phyloP scores from a whole-genome alignment of 2,797 vertebrate species.

The Cetoscarus ocellatus region DNA sequence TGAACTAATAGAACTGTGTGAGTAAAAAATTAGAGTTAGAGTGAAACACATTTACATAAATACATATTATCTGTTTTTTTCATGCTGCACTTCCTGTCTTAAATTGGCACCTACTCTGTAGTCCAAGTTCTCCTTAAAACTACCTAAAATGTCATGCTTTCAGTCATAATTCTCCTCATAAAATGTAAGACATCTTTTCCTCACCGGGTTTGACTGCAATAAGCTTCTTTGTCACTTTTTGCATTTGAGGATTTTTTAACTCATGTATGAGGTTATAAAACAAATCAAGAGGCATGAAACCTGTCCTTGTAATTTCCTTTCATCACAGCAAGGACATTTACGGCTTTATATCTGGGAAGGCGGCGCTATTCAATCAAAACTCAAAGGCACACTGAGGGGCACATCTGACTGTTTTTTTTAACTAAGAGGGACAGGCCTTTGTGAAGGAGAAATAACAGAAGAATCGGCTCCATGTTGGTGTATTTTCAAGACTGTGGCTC shows the following conservation, averaged over 20 bases:
- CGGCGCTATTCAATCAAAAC: slow-evolving; percentile 65
- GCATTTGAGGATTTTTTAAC: slow-evolving; percentile 53
- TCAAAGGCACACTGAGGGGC: slow-evolving; percentile 64
- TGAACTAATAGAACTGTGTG: no score
- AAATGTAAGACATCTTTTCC: slow-evolving; percentile 6
- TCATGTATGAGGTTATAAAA: slow-evolving; percentile 51
- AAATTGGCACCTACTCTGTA: background rate
- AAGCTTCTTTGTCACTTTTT: slow-evolving; percentile 48
- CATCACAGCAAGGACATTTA: slow-evolving; percentile 66
- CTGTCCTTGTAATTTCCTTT: slow-evolving; percentile 61
- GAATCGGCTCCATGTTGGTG: slow-evolving; percentile 35
- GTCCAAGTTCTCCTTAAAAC: slow-evolving; percentile 13
- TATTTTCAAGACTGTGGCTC: slow-evolving; percentile 32
- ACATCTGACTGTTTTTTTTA: slow-evolving; percentile 46
- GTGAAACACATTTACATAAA: no score
- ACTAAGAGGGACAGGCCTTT: slow-evolving; percentile 22
- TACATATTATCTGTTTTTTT: no score
- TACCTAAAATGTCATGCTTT: background rate
- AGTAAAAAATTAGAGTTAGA: no score
- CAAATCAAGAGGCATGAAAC: slow-evolving; percentile 59
- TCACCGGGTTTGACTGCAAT: slow-evolving; percentile 36
- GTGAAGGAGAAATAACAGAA: slow-evolving; percentile 59
- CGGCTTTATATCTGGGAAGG: slow-evolving; percentile 68
- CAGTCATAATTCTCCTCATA: slow-evolving; percentile 4
- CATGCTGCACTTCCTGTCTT: no score